A percentile compares a stretch with the other conserved stretches of the same genome.
phyloP scores from a whole-genome alignment of 2,888 invertebrate genomes.

The Volucella bombylans region DNA sequence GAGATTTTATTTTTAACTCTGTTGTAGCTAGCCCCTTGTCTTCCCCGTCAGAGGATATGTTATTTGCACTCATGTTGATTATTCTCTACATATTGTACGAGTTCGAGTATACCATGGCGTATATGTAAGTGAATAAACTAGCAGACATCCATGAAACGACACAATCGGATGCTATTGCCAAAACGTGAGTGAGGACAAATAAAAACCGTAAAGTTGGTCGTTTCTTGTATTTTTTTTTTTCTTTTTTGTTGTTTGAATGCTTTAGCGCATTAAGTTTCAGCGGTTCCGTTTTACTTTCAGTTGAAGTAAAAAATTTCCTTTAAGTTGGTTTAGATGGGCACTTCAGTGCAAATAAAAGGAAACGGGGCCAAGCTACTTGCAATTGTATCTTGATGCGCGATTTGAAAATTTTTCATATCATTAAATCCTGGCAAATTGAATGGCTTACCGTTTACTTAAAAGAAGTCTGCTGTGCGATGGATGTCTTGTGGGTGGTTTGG shows the following conservation, averaged over 20 bases:
- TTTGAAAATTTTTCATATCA: constrained; percentile 59
- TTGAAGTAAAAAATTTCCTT: constrained; percentile 8
- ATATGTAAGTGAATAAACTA: constrained; percentile 37
- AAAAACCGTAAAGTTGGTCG: constrained; percentile 10
- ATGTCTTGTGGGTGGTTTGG: constrained; percentile 32
- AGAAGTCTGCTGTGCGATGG: not conserved
- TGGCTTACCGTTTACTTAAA: constrained; percentile 17
- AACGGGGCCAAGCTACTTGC: constrained; percentile 26
- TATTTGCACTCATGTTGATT: constrained; percentile 68
- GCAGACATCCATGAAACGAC: constrained; percentile 52
- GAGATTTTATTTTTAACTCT: constrained; percentile 57
- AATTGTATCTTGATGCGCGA: constrained; percentile 49
- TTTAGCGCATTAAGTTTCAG: constrained; percentile 60
- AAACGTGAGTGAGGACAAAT: constrained; percentile 61
- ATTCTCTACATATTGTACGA: constrained; percentile 43
- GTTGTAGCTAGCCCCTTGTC: not conserved
- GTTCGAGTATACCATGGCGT: constrained; percentile 31
- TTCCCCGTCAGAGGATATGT: constrained; percentile 30
- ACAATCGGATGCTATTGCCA: constrained; percentile 65
- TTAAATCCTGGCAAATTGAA: constrained; percentile 63
- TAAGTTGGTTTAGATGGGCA: not conserved
- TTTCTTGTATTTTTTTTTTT: constrained; percentile 31
- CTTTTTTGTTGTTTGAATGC: constrained; percentile 3
- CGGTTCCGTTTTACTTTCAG: constrained; percentile 62
- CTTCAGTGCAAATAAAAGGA: not conserved